Base-by-base conservation (phyloP, 2,113 vertebrate species). In the Trinectes maculatus region DNA sequence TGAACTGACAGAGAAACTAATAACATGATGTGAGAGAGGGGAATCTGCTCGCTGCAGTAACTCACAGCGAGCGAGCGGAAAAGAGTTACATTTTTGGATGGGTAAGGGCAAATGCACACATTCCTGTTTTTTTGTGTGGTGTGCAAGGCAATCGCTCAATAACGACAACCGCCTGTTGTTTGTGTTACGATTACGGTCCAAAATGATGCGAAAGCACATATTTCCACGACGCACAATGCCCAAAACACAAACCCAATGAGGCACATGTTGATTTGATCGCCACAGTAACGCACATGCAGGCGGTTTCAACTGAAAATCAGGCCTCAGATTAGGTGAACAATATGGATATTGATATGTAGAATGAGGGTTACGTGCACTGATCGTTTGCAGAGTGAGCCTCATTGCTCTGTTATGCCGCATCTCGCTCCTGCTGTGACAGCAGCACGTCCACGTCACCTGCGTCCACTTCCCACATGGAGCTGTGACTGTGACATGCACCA, bases 401-500 rank as follows among this genome's bases (percentile, higher is more conserved):
- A n/a, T 1, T 3, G 7, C 3, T 21, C 21, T 15, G 1, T 26
- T 25, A 31, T 10, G 5, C 6, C 9, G 26, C 15, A 25, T 24
- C 24, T 1, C 7, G 5, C 6, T 26, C 18, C 5, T 22, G 21
- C 4, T 13, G 24, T 39, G 13, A 39, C 18, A 40, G 48, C 43
- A 11, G 48, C 18, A 42, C 18, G 28, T 3, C 22, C 15, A 29
- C 6, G 39, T 64, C 24, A 36, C 28, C 29, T 37, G 40, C 33
- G 36, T 55, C 18, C 47, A 22, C 6, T 37, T 44, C 28, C n/a
- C 39, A 10, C 53, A 36, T 25, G 51, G 5, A 13, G 24, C 25
- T 28, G 19, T 15, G 36, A 40, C 24, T 34, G 37, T 28, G 51
- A 43, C 24, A 21, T 62, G 73, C 68, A 53, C 24, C 52, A 13